phyloP scores from a whole-genome alignment of 2,888 invertebrate species.

The Apeira syringaria region DNA sequence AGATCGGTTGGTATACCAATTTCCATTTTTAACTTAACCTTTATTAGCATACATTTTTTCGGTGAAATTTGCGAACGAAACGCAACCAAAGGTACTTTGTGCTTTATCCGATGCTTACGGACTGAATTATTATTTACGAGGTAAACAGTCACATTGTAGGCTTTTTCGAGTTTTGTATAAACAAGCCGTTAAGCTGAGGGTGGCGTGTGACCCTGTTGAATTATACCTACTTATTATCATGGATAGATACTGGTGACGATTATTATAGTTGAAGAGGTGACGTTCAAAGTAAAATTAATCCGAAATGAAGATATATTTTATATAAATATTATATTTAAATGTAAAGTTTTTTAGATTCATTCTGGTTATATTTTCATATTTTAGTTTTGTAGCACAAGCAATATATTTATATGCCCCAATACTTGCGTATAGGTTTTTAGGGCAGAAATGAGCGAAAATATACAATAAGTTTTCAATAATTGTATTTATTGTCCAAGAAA shows the following conservation, averaged over 20 bases:
- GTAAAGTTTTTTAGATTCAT: too few relatives aligned
- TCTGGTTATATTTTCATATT: too few relatives aligned
- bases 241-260: conserved; percentile 29
- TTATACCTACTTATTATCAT: conserved; percentile 28
- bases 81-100: conserved; percentile 15
- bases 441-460: too few relatives aligned
- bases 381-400: too few relatives aligned
- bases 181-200: conserved; percentile 53
- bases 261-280: conserved; percentile 17
- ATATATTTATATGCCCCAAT: too few relatives aligned
- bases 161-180: conserved; percentile 54
- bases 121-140: conserved; percentile 58
- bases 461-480: too few relatives aligned
- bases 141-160: conserved; percentile 54
- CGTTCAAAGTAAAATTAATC: too few relatives aligned
- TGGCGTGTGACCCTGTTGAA: conserved; percentile 41
- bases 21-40: conserved; percentile 49
- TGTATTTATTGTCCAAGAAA: too few relatives aligned
- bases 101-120: conserved; percentile 41
- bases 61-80: conserved; percentile 30
- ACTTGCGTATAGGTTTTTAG: too few relatives aligned
- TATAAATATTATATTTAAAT: too few relatives aligned
- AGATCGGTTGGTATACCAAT: conserved; percentile 47
- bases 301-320: too few relatives aligned
- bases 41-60: conserved; percentile 32